Evolutionary conservation across 2,113 vertebrate genomes (phyloP), one percentile per base, ranked within the genome.

Genomic region (Chlamydotis undulata): DNA sequence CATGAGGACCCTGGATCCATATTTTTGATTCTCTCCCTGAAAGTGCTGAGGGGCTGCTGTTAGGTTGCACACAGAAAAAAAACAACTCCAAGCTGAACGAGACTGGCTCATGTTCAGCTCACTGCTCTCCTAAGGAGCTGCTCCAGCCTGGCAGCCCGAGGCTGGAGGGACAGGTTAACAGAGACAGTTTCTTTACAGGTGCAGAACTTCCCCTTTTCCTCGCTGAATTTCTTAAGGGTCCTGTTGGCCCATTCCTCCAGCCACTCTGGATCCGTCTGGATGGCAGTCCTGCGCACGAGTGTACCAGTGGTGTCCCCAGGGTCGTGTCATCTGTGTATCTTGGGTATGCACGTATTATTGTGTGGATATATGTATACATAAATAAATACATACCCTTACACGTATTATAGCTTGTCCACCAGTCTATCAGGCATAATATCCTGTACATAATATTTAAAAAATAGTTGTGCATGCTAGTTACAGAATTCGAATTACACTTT

Each of bases 71-170:
- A 45, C 4, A 63, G 35, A 9, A 69, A 35, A 53, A 50, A 53
- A 50, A 50, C 49, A 22, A 22, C 19, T 50, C 49, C 49, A 50
- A 22, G 49, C 49, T 50, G 49, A 50, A 23, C 9, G 11, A 50
- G 49, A 22, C 12, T 21, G 50, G 12, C 9, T 59, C 25, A 12
- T 4, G 9, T 28, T 79, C 23, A 65, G 22, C 19, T 60, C 2
- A 0, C 17, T 61, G 53, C 39, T 57, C 50, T 78, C 74, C 25
- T 52, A 75, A 22, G 39, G 17, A 33, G 29, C 33, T 43, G 33
- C 64, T 64, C 29, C 59, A 77, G n/a, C 33, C 35, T 0, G 0
- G 19, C 29, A 4, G 5, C 9, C 39, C 18, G 33, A 74, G 64
- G 8, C 45, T 56, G 41, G 41, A 43, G 41, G 41, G 41, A 43